Evolutionary conservation across 2,797 vertebrate genomes (phyloP), one percentile per base, ranked within the genome.

Genomic region (Acestrorhynchus altus): DNA sequence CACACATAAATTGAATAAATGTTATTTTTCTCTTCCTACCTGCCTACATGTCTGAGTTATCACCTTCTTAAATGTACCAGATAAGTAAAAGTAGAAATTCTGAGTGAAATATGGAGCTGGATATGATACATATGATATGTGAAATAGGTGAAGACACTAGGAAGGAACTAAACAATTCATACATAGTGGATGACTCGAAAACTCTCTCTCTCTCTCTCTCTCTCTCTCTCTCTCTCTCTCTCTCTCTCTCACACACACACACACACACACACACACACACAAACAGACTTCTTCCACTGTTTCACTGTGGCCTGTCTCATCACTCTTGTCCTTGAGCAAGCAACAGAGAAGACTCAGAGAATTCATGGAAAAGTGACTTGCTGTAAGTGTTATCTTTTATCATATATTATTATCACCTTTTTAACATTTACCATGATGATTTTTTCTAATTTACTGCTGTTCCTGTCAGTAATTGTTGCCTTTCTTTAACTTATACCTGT

Each of bases 131-230:
- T 44, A 65, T 9, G 26, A 15, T 22, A 31, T 70, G 22, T 35
- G 56, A 65, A 65, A 70, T 63, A 20, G 24, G 39, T 22, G 64
- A 64, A 8, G 40, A 73, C 47, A 39, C 46, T 28, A 39, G 51
- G 67, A n/a, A 80, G 75, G 80, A 80, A 82, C 47, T 63, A 54
- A 20, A 0, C 0, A 44, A 31, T 60, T 18, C 2, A 35, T 35
- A 66, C 40, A 9, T 2, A 46, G 57, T 40, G 18, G 10, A 69
- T 82, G 67, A 82, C 26, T 84, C 83, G 80, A 47, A 12, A 11
- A 40, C 18, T n/a, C 0, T 11, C 63, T 12, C 42, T 42, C 20
- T 11, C 39, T 24, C 4, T 63, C 63, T 12, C 42, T 42, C 20
- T 11, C 39, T 24, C 4, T 63, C 12, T 20, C 35, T n/a, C 11